Percentiles rank a stretch among this genome's conserved stretches.
phyloP scores from a whole-genome alignment of 1,140 invertebrate genomes.

The Conus ventricosus region DNA sequence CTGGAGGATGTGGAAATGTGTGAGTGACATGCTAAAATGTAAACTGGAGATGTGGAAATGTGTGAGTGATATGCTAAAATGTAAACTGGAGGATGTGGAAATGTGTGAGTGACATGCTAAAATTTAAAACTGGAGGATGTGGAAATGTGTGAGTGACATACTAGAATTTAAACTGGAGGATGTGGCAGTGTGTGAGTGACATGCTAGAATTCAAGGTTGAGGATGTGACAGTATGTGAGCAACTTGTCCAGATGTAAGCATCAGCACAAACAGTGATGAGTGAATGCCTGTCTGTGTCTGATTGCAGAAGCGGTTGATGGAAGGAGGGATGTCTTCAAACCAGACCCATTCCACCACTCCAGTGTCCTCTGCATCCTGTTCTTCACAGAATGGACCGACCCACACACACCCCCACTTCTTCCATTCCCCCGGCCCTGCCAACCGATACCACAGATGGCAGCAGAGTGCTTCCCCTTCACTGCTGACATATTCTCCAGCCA shows the following conservation, averaged over 20 bases:
- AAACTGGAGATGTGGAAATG: no score
- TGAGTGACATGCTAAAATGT: no score
- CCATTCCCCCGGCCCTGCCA: background rate
- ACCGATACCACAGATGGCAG: background rate
- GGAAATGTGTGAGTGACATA: no score
- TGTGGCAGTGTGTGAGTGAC: no score
- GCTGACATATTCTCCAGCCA: background rate
- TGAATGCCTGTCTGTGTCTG: background rate
- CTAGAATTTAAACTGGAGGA: no score
- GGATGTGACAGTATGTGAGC: background rate
- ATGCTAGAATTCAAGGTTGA: background rate
- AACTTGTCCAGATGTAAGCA: no score
- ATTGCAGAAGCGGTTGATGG: conserved; percentile 11
- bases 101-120: no score
- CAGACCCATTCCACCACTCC: background rate
- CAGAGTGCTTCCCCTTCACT: background rate
- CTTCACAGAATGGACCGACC: background rate
- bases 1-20: no score
- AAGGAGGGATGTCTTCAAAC: background rate
- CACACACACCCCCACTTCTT: background rate
- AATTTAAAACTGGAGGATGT: no score
- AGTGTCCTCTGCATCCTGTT: background rate
- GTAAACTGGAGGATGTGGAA: no score
- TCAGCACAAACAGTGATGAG: no score
- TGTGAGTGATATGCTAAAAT: no score